Percentiles rank a stretch among this genome's conserved stretches.
These are phyloP conservation scores for Coregonus clupeaformis DNA, from an alignment of 2,113 vertebrate genomes.

Conservation along the genomic window DNA sequence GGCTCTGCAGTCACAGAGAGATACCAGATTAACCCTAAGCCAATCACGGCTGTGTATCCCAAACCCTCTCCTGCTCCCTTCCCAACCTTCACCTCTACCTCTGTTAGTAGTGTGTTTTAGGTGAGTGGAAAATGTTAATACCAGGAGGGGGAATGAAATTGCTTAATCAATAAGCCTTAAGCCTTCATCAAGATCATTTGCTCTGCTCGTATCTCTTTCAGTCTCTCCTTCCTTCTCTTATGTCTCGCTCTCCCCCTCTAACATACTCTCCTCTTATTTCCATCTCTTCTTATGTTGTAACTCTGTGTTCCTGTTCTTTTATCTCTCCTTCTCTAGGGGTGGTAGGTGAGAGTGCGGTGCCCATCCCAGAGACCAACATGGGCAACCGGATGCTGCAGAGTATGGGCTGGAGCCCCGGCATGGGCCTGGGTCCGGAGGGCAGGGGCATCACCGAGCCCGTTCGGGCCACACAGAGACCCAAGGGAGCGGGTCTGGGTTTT, in stretches of 20 bases:
- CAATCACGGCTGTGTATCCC: neutral
- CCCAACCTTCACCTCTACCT: constrained; percentile 1
- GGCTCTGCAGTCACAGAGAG: constrained; percentile 37
- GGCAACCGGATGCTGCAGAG: constrained; percentile 94
- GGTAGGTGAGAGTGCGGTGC: constrained; percentile 84
- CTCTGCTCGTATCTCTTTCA: constrained; percentile 41
- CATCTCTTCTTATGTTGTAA: constrained; percentile 22
- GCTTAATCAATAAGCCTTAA: constrained; percentile 37
- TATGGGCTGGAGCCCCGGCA: constrained; percentile 95
- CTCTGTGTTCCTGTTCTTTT: neutral
- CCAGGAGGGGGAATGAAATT: too few relatives aligned
- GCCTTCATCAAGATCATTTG: constrained; percentile 46
- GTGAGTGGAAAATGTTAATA: too few relatives aligned
- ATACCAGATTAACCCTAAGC: constrained; percentile 54
- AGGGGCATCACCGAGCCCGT: constrained; percentile 91
- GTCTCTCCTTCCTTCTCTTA: constrained; percentile 5
- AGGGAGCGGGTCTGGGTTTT: constrained; percentile 91
- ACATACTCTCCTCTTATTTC: constrained; percentile 40
- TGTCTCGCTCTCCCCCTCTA: neutral
- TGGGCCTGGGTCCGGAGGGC: constrained; percentile 90
- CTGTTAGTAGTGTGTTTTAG: constrained; percentile 22
- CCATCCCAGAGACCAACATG: constrained; percentile 89
- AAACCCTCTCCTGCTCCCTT: constrained; percentile 7
- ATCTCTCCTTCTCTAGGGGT: constrained; percentile 76
- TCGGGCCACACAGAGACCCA: constrained; percentile 89